These are phyloP conservation scores for Holothuria leucospilota DNA, from an alignment of 53 echinoderm and acorn worm genomes.

Conservation along the genomic window DNA sequence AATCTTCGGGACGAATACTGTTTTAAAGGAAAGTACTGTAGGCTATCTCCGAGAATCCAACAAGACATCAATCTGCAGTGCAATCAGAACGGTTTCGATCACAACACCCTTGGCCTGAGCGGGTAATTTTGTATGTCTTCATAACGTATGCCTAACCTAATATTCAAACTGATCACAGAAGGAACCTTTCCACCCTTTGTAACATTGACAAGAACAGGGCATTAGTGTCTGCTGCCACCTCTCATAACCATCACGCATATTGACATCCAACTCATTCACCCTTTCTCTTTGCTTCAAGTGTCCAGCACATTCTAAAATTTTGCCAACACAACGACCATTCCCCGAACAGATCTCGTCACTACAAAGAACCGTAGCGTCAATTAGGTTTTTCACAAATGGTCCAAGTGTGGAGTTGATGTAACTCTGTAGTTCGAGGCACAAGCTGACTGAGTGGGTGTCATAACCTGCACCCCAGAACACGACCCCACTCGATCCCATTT, in stretches of 20 bases:
- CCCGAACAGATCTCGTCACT: conserved; percentile 65
- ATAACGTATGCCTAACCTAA: no score
- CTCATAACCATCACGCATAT: not conserved
- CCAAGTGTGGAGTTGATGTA: conserved; percentile 69
- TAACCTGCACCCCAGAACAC: conserved; percentile 77
- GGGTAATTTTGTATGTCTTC: no score
- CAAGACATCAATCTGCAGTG: no score
- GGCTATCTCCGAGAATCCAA: no score
- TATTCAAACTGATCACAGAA: not conserved
- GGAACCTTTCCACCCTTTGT: conserved; percentile 17
- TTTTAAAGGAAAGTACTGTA: no score
- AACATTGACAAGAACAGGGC: conserved; percentile 27
- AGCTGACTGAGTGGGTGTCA: conserved; percentile 29
- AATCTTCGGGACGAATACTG: no score
- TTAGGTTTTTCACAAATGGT: conserved; percentile 56
- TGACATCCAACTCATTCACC: not conserved
- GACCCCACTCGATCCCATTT: conserved; percentile 73
- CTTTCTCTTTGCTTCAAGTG: not conserved
- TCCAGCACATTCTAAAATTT: conserved; percentile 70
- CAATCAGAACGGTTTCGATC: no score
- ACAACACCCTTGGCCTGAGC: no score
- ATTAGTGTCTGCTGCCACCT: not conserved
- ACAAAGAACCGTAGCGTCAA: conserved; percentile 65
- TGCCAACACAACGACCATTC: conserved; percentile 77
- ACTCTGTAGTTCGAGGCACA: conserved; percentile 47